phyloP scores from a whole-genome alignment of 2,113 vertebrate species.

The Podarcis cretensis region DNA sequence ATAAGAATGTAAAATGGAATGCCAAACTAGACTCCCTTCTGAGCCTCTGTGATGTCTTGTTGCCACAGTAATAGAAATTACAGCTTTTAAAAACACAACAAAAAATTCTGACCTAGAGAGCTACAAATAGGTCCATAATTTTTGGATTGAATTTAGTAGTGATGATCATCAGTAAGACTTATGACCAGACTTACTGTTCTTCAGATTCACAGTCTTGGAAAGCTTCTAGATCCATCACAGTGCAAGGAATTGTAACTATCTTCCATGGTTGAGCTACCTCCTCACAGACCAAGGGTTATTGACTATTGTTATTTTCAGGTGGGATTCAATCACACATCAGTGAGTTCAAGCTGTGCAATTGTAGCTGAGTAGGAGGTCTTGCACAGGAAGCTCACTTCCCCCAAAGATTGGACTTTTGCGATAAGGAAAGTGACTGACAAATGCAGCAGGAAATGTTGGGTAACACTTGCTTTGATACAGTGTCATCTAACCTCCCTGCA shows the following conservation, averaged over 20 bases:
- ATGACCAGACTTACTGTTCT: background rate
- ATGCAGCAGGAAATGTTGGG: too few species aligned
- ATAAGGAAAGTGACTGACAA: too few species aligned
- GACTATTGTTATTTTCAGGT: too few species aligned
- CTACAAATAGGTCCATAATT: too few species aligned
- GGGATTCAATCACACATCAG: too few species aligned
- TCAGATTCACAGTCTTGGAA: background rate
- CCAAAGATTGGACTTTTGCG: too few species aligned
- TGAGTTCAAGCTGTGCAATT: background rate
- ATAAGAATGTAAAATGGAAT: background rate
- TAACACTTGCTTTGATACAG: too few species aligned
- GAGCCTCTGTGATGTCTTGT: conserved; percentile 13
- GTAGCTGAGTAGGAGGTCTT: too few species aligned
- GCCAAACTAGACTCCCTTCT: background rate
- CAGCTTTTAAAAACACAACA: conserved; percentile 20
- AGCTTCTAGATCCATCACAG: background rate
- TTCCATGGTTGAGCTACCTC: background rate
- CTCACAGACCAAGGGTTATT: background rate
- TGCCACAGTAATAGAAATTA: conserved; percentile 57
- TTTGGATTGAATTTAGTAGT: background rate
- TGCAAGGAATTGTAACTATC: background rate
- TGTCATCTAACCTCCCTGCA: too few species aligned
- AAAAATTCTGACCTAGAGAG: conserved; percentile 22
- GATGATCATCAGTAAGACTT: too few species aligned
- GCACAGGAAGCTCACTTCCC: too few species aligned